These are phyloP conservation scores for Troilus luridus DNA, from an alignment of 2,888 invertebrate species.

Conservation along the genomic window DNA sequence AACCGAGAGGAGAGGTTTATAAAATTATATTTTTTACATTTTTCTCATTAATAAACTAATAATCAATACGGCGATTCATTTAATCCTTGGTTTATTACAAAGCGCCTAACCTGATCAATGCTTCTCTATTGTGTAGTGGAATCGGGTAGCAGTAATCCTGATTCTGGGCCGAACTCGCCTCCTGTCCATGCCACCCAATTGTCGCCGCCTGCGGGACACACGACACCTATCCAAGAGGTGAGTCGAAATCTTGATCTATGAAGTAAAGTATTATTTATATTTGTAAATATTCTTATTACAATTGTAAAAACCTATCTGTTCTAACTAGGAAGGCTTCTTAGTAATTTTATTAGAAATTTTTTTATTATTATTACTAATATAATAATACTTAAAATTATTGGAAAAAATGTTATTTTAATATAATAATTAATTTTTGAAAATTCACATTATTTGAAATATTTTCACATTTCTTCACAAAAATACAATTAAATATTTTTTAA, in stretches of 20 bases:
- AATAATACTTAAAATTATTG: no score
- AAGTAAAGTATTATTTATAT: no score
- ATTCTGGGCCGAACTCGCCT: constrained; percentile 84
- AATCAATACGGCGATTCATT: not conserved
- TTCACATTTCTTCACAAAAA: no score
- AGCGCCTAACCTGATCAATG: not conserved
- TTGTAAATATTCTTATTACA: no score
- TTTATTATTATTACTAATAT: no score
- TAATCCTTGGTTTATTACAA: not conserved
- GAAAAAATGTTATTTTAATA: no score
- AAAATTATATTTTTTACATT: not conserved
- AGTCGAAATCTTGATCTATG: not conserved
- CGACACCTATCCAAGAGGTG: constrained; percentile 82
- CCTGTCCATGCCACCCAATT: constrained; percentile 74
- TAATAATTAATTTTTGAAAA: no score
- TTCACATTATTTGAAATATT: no score
- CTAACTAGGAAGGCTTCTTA: no score
- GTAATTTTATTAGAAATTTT: no score
- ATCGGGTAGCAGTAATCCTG: constrained; percentile 76
- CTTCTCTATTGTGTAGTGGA: constrained; percentile 66
- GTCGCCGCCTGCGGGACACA: constrained; percentile 74
- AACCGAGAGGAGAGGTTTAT: not conserved
- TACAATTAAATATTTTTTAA: no score
- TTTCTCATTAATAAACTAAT: constrained; percentile 19
- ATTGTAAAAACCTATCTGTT: no score